Conservation (phyloP, 2,113 vertebrate species). For the Chrysochloris asiatica region DNA sequence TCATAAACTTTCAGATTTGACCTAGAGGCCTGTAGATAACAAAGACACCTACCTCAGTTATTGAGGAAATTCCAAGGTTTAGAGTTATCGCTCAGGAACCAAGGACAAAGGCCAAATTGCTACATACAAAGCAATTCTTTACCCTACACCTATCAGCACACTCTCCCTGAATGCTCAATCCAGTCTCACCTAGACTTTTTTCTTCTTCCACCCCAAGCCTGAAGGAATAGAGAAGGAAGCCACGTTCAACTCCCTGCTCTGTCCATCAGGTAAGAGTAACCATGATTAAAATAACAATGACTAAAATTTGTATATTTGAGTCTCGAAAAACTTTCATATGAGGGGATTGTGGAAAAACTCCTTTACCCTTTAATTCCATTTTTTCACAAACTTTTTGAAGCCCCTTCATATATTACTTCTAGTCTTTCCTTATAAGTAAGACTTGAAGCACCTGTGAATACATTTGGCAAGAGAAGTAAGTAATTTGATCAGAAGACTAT, state of each 20-base stretch:
- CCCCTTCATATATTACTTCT: background rate
- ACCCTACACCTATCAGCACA: background rate
- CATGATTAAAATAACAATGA: background rate
- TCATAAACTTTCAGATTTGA: background rate
- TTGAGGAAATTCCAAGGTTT: background rate
- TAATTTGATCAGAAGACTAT: background rate
- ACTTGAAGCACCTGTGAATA: background rate
- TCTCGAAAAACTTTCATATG: background rate
- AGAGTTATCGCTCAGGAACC: background rate
- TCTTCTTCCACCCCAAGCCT: constrained; percentile 75
- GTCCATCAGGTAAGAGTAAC: constrained; percentile 81
- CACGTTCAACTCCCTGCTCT: constrained; percentile 80
- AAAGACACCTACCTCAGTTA: too few species aligned
- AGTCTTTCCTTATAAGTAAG: background rate
- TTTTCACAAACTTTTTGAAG: too few species aligned
- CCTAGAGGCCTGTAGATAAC: background rate
- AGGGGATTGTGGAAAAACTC: too few species aligned
- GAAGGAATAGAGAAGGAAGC: constrained; percentile 83
- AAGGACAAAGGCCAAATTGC: background rate
- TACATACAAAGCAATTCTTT: background rate
- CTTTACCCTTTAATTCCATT: too few species aligned
- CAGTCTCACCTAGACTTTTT: constrained; percentile 11
- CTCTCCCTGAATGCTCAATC: background rate
- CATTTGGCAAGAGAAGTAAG: background rate
- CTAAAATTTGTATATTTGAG: background rate